Base-by-base conservation (phyloP, 1,140 invertebrate species). In the Drosophila pachea region DNA sequence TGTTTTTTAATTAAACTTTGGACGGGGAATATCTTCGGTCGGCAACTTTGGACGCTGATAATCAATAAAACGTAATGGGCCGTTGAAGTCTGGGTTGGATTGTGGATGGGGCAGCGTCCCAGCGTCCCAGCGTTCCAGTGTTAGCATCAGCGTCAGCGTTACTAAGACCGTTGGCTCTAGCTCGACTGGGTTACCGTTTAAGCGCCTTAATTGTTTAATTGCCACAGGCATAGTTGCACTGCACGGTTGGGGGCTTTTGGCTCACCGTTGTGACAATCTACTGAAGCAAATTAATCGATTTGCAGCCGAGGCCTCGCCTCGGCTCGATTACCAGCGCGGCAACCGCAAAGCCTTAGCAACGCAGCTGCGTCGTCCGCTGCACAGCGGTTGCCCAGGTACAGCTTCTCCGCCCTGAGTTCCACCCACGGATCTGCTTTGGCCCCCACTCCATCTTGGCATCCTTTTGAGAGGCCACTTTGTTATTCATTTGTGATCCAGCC, bases 181-280 rank as follows among this genome's bases (percentile, higher is more conserved):
- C 40, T 55, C 49, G 62, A 6, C 32, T 56, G 49, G 54, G 68
- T 71, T 66, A 67, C 78, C 78, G 78, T 82, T 81, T 82, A 82
- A 82, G 78, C 78, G 49, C 74, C 78, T 81, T 79, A 82, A 81
- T 79, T 82, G 78, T 76, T 78, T 77, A 74, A 82, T 82, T 81
- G 78, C 79, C 77, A 79, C 64, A 61, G 59, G 50, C 50, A 72
- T 60, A 54, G 53, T 45, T 35, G 47, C 60, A 60, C 33, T 71
- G 68, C 55, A 61, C 62, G 76, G 59, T 68, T 68, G 76, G 63
- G 56, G 58, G 53, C 55, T 79, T 74, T 63, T 32, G 54, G 35
- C 43, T 81, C 81, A 67, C 73, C 73, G 77, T 73, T 79, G 73
- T 47, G 55, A 60, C 77, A 73, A 66, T 60, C 62, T 35, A 54